A percentile compares a stretch with the other conserved stretches of the same genome.
These are phyloP conservation scores for Lagria hirta DNA, from an alignment of 2,888 invertebrate genomes.

Conservation along the genomic window DNA sequence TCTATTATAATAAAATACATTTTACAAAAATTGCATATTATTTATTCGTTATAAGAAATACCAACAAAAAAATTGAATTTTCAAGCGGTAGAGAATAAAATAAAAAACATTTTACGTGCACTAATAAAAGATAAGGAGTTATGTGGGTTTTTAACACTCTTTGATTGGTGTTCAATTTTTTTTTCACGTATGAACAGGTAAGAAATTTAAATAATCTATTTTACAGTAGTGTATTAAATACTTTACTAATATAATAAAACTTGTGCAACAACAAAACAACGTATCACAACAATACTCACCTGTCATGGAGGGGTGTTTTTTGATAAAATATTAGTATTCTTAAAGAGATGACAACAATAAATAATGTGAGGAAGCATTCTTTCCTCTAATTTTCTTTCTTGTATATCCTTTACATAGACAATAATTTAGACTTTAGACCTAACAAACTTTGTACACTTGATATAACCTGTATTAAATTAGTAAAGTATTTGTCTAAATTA, in stretches of 20 bases:
- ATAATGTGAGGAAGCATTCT: conserved; percentile 8
- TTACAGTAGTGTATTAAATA: conserved; percentile 9
- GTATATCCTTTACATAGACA: conserved; percentile 25
- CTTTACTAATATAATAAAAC: conserved; percentile 24
- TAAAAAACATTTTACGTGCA: conserved; percentile 8
- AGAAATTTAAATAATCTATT: conserved; percentile 3
- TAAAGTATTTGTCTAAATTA: conserved; percentile 26
- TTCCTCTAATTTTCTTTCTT: conserved; percentile 9
- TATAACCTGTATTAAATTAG: conserved; percentile 26
- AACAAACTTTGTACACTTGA: conserved; percentile 26
- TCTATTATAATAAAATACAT: conserved; percentile 22
- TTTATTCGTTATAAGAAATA: conserved; percentile 1
- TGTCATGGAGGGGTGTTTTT: conserved; percentile 1
- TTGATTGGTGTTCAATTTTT: conserved; percentile 21
- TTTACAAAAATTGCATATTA: conserved; percentile 8
- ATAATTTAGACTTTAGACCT: conserved; percentile 18
- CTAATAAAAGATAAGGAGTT: conserved; percentile 8
- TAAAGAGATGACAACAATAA: conserved; percentile 14
- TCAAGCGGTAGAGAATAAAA: conserved; percentile 14
- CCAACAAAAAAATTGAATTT: conserved; percentile 3
- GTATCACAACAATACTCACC: conserved; percentile 16
- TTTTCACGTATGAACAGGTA: conserved; percentile 19
- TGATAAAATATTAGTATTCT: not conserved
- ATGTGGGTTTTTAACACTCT: conserved; percentile 14
- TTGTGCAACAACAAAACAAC: conserved; percentile 3